Evolutionary conservation across 2,797 vertebrate genomes (phyloP), one percentile per base, ranked within the genome.

Genomic region (Salmo trutta): DNA sequence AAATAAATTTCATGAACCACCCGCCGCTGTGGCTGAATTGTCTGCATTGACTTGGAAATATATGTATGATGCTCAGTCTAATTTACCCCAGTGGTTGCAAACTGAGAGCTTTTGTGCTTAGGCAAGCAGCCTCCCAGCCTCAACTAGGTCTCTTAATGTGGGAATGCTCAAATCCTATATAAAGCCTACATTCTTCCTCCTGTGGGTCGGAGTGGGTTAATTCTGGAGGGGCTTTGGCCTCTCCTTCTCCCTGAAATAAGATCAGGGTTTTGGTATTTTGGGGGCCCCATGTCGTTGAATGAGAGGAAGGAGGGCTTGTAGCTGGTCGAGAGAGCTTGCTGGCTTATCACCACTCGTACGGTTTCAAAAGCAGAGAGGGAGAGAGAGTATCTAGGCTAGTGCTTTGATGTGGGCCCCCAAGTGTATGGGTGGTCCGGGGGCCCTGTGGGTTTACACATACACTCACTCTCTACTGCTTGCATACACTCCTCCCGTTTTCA

Each of bases 1-100:
- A 87, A 89, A 87, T 91, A 90, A 85, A 87, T 85, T 68, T 89
- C 89, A 92, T 86, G 88, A 89, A 90, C 85, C 89, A 88, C 85
- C 84, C 81, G 84, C 84, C 83, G 83, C 86, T 81, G 81, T 68
- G 78, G 81, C 80, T 76, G 75, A 85, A 83, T 87, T 87, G 87
- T 85, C 82, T 86, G 81, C 75, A 81, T 88, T 88, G 85, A 87
- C 84, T 88, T 81, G 87, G 87, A 88, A 90, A 89, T 90, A 87
- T 87, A 91, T 88, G 88, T 88, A 88, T 88, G 87, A 86, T 76
- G 75, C 88, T 83, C 81, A 87, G 89, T 90, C 83, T 81, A 90
- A 92, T 92, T 89, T 88, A 76, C 81, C 65, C 65, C 77, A 59
- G 73, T 69, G 79, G 84, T 90, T 87, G 7, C 84, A 90, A 86